Evolutionary conservation across 2,113 vertebrate genomes (phyloP), one percentile per base, ranked within the genome.

Genomic region (Lepisosteus oculatus): DNA sequence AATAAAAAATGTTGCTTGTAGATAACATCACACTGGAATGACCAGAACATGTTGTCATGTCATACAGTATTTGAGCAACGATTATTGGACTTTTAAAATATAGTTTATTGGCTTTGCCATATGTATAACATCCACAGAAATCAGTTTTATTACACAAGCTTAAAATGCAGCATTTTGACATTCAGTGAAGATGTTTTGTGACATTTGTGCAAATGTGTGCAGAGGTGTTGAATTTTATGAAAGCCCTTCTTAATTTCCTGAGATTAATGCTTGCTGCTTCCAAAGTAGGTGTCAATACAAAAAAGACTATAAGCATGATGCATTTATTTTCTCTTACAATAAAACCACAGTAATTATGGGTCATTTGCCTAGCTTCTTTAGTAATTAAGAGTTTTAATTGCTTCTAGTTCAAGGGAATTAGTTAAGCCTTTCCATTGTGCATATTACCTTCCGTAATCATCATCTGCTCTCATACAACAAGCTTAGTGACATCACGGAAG

Each of bases 341-440:
- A 70, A 79, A 77, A 29, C 41, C 66, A 70, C 66, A 62, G 68
- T 79, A 87, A 85, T 90, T 87, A 85, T 81, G 76, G 87, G 80
- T 90, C 76, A 81, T 89, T 93, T 85, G 57, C 8, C 65, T 67
- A 66, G 67, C 79, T 86, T 79, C 72, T 79, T 82, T 78, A 69
- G 59, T 86, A 89, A 92, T 91, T 88, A 88, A 77, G 78, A 71
- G 61, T 88, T 89, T 87, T 89, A 93, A 90, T 90, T 92, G 84
- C 79, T 76, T 83, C 75, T 72, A 76, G 78, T 86, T 87, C 77
- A 85, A 85, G 79, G 79, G 88, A 90, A 81, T 88, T 92, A 84
- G 75, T 80, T 76, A 81, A 80, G 76, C 73, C 84, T 78, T 81
- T 86, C 68, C n/a, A 70, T 81, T 84, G 73, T 82, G 74, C 71